Evolutionary conservation across 2,113 vertebrate species (phyloP).

Genomic region (Coturnix japonica): DNA sequence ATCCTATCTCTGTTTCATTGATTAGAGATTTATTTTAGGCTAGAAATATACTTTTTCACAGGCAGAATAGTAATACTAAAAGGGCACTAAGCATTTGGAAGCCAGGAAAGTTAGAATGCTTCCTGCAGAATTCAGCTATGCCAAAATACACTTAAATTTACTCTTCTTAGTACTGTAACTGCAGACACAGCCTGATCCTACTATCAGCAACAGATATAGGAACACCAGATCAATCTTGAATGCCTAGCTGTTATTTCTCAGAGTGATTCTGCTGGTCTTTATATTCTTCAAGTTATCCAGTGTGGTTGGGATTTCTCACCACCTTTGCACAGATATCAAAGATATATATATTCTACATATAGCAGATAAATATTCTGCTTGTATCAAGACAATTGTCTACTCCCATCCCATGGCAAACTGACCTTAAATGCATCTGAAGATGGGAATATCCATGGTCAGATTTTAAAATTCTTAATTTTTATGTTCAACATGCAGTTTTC

Average conservation of each 20-base stretch:
- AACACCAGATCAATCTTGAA: neutral
- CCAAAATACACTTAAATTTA: neutral
- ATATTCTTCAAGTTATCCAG: neutral
- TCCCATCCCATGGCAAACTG: neutral
- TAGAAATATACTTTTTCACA: neutral
- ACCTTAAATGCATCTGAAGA: neutral
- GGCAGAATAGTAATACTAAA: neutral
- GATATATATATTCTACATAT: no score
- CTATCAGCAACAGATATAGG: fast-evolving
- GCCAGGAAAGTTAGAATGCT: neutral
- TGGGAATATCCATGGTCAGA: neutral
- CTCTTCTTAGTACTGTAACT: neutral
- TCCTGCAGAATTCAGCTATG: neutral
- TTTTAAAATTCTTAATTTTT: neutral
- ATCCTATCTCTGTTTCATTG: fast-evolving
- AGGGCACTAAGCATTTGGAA: neutral
- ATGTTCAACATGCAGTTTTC: neutral
- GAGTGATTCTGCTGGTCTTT: neutral
- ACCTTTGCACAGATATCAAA: neutral
- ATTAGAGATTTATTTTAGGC: neutral
- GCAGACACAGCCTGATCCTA: neutral
- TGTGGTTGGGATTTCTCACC: neutral
- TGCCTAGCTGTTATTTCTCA: neutral
- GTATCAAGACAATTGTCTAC: neutral
- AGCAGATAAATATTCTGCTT: neutral